Conservation (phyloP, 2,888 invertebrate species). For the Embidobia sp. region DNA sequence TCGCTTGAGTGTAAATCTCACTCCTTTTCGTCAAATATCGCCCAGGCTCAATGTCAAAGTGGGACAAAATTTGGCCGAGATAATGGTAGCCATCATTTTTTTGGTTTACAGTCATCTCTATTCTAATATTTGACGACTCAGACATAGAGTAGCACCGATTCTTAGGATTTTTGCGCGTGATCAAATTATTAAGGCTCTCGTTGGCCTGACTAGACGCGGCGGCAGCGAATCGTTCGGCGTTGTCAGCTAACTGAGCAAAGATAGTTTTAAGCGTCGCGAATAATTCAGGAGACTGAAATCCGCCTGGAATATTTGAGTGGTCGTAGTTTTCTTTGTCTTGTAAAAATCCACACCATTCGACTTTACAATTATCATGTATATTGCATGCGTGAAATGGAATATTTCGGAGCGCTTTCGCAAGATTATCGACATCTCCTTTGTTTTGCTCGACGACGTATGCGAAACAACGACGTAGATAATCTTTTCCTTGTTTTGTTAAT, state of each 20-base stretch:
- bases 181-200: conserved; percentile 43
- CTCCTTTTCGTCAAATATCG: conserved; percentile 1
- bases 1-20: background rate
- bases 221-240: conserved; percentile 36
- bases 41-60: conserved; percentile 16
- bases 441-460: conserved; percentile 41
- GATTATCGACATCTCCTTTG: conserved; percentile 20
- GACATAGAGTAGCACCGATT: conserved; percentile 40
- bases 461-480: conserved; percentile 36
- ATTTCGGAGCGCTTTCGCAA: conserved; percentile 24
- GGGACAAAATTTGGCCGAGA: conserved; percentile 16
- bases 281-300: conserved; percentile 23
- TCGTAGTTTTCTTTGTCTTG: conserved; percentile 23
- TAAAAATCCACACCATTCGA: conserved; percentile 25
- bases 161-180: conserved; percentile 34
- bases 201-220: conserved; percentile 45
- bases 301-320: conserved; percentile 41
- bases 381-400: conserved; percentile 48
- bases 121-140: conserved; percentile 28
- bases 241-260: conserved; percentile 23
- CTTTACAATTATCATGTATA: conserved; percentile 31
- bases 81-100: conserved; percentile 31
- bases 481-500: conserved; percentile 17
- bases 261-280: conserved; percentile 8
- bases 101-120: conserved; percentile 14